Evolutionary conservation across 2,797 vertebrate genomes (phyloP), one percentile per base, ranked within the genome.

Genomic region (Dipus sagitta): DNA sequence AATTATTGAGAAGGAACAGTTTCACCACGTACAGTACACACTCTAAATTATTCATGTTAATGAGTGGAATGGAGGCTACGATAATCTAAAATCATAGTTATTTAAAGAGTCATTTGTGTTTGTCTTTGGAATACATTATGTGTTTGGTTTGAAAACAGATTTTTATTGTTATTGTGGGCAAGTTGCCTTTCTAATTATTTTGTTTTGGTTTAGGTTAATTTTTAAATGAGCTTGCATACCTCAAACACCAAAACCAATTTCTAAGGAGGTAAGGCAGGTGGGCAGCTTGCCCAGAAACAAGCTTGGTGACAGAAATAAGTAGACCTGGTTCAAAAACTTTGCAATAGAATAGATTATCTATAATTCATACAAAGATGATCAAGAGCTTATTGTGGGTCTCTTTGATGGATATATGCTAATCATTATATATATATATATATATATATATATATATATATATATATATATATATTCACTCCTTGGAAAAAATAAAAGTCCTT

Each of bases 11-110:
- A 71, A 86, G 87, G 87, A 92, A 88, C 28, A 58, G 38, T 90
- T 95, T 91, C 81, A 68, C 88, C 54, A 85, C 58, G 23, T 86
- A 92, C 77, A 77, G 84, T 70, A 89, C 83, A 58, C 88, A 30
- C 64, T 60, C 79, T 95, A 70, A 96, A 95, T 94, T 95, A 92
- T 96, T 95, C 93, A 95, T 95, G 93, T 65, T 96, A 96, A 95
- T 92, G 93, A 94, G 90, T 87, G 42, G 93, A 95, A 86, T 62
- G 90, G 83, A 94, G 86, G 54, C 93, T 90, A 78, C 88, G 77
- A 94, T 85, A 85, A 92, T 95, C 93, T 85, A 92, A 89, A 95
- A 94, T 95, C 86, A 92, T 72, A 12, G 92, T 75, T 94, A 96
- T 94, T 96, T 96, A 84, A 88, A 90, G 95, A 94, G 93, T 84